A percentile compares a stretch with the other conserved stretches of the same genome.
Evolutionary conservation across 2,797 vertebrate genomes (phyloP).

Genomic region (Anguilla pacifica): DNA sequence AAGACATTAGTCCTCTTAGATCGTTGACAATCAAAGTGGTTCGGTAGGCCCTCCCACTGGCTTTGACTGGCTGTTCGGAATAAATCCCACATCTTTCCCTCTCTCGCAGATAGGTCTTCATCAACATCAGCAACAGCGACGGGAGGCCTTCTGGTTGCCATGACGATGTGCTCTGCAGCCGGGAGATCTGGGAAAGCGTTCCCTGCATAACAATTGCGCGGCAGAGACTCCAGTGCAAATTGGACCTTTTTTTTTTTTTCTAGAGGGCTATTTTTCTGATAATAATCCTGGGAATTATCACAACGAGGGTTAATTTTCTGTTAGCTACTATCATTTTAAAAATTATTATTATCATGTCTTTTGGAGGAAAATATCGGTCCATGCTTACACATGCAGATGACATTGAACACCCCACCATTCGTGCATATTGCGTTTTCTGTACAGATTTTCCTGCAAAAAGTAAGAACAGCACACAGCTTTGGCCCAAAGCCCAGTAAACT

Average conservation of each 20-base stretch:
- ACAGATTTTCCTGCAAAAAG: neutral
- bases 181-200: slow-evolving; percentile 56
- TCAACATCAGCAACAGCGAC: slow-evolving; percentile 71
- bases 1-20: slow-evolving; percentile 51
- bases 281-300: slow-evolving; percentile 38
- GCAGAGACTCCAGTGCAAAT: slow-evolving; percentile 58
- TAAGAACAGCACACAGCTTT: neutral
- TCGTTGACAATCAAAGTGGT: slow-evolving; percentile 43
- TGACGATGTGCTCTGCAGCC: slow-evolving; percentile 66
- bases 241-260: slow-evolving; percentile 37
- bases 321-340: neutral
- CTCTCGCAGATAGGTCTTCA: slow-evolving; percentile 57
- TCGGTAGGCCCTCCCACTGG: slow-evolving; percentile 39
- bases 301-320: neutral
- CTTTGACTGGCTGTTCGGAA: slow-evolving; percentile 48
- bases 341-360: neutral
- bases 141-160: slow-evolving; percentile 70
- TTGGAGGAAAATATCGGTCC: neutral
- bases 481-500: neutral
- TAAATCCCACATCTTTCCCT: slow-evolving; percentile 58
- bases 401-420: too few species aligned
- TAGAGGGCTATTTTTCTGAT: slow-evolving; percentile 37
- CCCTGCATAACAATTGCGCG: slow-evolving; percentile 71
- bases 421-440: neutral
- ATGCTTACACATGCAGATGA: neutral